Percentiles rank a stretch among this genome's conserved stretches.
Conservation (phyloP, 2,113 vertebrate species). For the Cyprinodon variegatus region DNA sequence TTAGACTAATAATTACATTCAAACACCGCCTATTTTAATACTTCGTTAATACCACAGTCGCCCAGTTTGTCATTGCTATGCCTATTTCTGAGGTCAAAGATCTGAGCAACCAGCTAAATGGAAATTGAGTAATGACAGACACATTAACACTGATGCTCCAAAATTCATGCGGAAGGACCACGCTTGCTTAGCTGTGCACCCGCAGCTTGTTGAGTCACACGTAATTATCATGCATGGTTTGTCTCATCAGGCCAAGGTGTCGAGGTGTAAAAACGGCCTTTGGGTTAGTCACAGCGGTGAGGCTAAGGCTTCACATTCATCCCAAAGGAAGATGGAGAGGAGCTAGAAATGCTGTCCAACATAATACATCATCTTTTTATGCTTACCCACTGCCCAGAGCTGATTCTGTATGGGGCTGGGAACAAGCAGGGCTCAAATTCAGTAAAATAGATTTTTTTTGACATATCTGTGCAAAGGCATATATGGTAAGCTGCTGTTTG, state of each 20-base stretch:
- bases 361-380: conserved; percentile 68
- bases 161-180: conserved; percentile 21
- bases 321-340: conserved; percentile 38
- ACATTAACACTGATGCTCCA: conserved; percentile 30
- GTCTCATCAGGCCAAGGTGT: conserved; percentile 68
- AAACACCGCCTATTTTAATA: conserved; percentile 70
- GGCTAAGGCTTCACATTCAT: conserved; percentile 47
- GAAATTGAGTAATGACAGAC: conserved; percentile 57
- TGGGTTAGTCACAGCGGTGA: conserved; percentile 60
- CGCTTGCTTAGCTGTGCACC: conserved; percentile 47
- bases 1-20: conserved; percentile 80
- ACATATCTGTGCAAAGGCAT: conserved; percentile 40
- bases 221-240: conserved; percentile 74
- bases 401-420: conserved; percentile 5
- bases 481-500: conserved; percentile 22
- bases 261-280: conserved; percentile 72
- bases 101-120: conserved; percentile 62
- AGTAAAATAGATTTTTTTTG: conserved; percentile 35
- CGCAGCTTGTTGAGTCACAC: conserved; percentile 69
- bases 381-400: conserved; percentile 54
- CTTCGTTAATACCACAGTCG: conserved; percentile 71
- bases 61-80: conserved; percentile 72
- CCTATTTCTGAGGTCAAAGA: conserved; percentile 72
- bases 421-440: conserved; percentile 32
- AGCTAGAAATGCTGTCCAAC: conserved; percentile 51